Evolutionary conservation across 2,113 vertebrate genomes (phyloP), one percentile per base, ranked within the genome.

Genomic region (Hippocampus barbouri): DNA sequence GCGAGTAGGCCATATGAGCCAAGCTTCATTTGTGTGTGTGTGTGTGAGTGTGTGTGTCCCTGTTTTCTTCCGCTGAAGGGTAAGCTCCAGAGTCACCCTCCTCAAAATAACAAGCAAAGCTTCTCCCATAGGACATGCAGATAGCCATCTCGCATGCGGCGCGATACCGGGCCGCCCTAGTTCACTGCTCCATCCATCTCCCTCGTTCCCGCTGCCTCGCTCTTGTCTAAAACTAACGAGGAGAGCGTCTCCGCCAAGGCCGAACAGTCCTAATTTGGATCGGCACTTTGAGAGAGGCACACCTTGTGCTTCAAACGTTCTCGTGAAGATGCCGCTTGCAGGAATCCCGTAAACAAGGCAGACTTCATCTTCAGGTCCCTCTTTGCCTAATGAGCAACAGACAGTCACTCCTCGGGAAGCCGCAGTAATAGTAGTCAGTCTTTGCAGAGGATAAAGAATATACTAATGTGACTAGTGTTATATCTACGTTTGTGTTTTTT

Each of bases 21-120:
- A 79, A 75, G 79, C 69, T 75, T 78, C 79, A 75, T 86, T 86
- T 87, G 82, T 77, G 73, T 75, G 78, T 69, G 73, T 69, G 23
- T 65, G 66, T 64, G 45, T 49, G 47, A 18, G 16, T 51, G 41
- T 43, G 43, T 45, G 10, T 65, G 69, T 83, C 20, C 74, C 43
- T 83, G 61, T 86, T 81, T 83, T 76, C 82, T 78, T 68, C 67
- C 27, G 18, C 47, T 25, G 76, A 88, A 43, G 38, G 86, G 83
- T 86, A 88, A 86, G 70, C 71, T 11, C 85, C 69, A 83, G 86
- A 89, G 85, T 92, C 86, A 86, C 82, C 85, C 83, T 85, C 85
- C 91, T 87, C 89, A 91, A 91, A 92, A 91, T 91, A 91, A 90
- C 89, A 76, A 75, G 87, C 82, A 56, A 68, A 74, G 66, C 82